Base-by-base conservation (phyloP, 2,888 invertebrate genomes). In the Himalopsyche japonica region DNA sequence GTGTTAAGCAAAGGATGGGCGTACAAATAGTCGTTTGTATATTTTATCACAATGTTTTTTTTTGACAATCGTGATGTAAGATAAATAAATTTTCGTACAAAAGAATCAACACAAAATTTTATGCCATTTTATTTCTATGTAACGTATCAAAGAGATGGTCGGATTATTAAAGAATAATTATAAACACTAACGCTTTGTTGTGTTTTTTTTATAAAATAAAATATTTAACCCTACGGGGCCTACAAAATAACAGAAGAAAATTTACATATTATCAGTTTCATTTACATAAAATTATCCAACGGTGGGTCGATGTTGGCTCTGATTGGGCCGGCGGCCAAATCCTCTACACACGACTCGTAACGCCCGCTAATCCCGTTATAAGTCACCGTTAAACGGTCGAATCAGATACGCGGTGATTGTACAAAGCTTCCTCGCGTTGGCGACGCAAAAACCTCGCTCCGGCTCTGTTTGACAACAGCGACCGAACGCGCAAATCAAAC, bases 351-450 rank as follows among this genome's bases (percentile, higher is more conserved):
- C 57, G 10, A 10, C 34, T 37, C 49, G 81, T 70, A 81, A 70
- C 82, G 82, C 81, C 43, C 80, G 80, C 57, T 86, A 86, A 86
- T 84, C 86, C 84, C 80, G 80, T 82, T 84, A 82, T 84, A 86
- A 86, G 86, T 86, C 86, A 82, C 82, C 86, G 84, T 84, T 86
- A 76, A 86, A 84, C 84, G 84, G 86, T 82, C 79, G 81, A 84
- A 83, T 82, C 84, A 84, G 84, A 84, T 84, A 80, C 79, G 83
- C 84, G 80, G 77, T 79, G 79, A 79, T 82, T 79, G 82, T 47
- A 48, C 57, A 84, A 84, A 84, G 81, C 80, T 27, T 27, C 15
- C n/a, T 20, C 47, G 80, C 43, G 79, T 43, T 79, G 57, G 81
- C 70, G 78, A 48, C 76, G 76, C 83, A 85, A 85, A 85, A 85